Evolutionary conservation across 2,113 vertebrate species (phyloP), one percentile per base, ranked within the genome.

Genomic region (Dicaeum eximium): DNA sequence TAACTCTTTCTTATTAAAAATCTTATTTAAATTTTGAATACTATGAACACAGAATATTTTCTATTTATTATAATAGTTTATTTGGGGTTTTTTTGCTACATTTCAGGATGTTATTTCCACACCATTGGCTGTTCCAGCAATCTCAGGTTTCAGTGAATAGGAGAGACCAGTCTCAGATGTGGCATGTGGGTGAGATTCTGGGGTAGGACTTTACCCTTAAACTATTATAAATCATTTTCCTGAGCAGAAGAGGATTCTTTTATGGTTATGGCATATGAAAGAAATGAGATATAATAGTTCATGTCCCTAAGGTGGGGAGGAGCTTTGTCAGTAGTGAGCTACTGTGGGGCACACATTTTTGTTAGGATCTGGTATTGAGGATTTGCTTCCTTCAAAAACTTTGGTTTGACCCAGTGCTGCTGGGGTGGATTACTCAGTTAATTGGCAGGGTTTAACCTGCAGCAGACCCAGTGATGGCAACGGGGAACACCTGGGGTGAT

Each of bases 361-460:
- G 35, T 15, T 30, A 48, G n/a, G 23, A 38, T 11, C 14, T 0
- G 8, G 7, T 8, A 38, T 38, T 38, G 38, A 17, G 53, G 47
- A 15, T 24, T 56, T 62, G 3, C 20, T 28, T 53, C 38, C 35
- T 23, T 35, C 18, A 21, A 42, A 78, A 71, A 5, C 13, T 58
- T 22, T 58, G 77, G 10, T 18, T 24, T 44, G 33, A 30, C 5
- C 7, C 16, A 37, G 9, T 6, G 7, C 13, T 50, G 20, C 42
- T 24, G 38, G 6, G 18, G 8, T 0, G 0, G 15, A 33, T 11
- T 14, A 11, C 4, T 45, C 0, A 1, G 12, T 33, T 47, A 18
- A 33, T n/a, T 47, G 25, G 31, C 15, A 38, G 31, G 12, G 11
- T 16, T 61, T 21, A 20, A 40, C 33, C 30, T 38, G 45, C 28